These are phyloP conservation scores for Buathra laborator DNA, from an alignment of 2,888 invertebrate species.

Conservation along the genomic window DNA sequence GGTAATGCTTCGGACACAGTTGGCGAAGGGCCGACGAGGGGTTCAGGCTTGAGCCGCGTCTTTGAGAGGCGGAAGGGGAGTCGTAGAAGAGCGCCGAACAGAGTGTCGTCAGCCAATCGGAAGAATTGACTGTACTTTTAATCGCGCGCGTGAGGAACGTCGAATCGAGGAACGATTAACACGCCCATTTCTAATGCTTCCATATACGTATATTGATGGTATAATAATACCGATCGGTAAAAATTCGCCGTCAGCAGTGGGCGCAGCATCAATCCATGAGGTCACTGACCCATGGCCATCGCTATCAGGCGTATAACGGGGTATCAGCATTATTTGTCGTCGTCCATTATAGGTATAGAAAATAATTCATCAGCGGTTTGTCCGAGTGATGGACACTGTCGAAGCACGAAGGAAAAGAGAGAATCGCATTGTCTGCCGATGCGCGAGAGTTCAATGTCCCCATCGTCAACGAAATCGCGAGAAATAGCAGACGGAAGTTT, in stretches of 20 bases:
- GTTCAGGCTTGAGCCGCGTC: background rate
- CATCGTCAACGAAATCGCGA: background rate
- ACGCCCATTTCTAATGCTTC: background rate
- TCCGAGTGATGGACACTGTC: background rate
- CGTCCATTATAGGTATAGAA: background rate
- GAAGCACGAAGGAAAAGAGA: background rate
- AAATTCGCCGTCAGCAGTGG: background rate
- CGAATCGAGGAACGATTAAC: conserved; percentile 4
- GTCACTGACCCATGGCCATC: background rate
- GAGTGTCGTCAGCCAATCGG: background rate
- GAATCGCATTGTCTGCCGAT: background rate
- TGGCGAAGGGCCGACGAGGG: too few species aligned
- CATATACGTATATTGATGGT: background rate
- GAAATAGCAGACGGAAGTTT: background rate
- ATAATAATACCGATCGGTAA: background rate
- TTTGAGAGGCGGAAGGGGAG: background rate
- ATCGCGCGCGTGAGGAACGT: background rate
- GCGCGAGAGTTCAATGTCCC: conserved; percentile 35
- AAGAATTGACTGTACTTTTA: background rate
- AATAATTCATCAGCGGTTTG: background rate
- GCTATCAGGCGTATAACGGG: background rate
- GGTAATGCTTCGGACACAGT: background rate
- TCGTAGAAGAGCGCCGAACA: background rate
- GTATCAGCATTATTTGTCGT: background rate
- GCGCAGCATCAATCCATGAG: background rate